phyloP scores from a whole-genome alignment of 2,113 vertebrate species.

The Pithys albifrons region DNA sequence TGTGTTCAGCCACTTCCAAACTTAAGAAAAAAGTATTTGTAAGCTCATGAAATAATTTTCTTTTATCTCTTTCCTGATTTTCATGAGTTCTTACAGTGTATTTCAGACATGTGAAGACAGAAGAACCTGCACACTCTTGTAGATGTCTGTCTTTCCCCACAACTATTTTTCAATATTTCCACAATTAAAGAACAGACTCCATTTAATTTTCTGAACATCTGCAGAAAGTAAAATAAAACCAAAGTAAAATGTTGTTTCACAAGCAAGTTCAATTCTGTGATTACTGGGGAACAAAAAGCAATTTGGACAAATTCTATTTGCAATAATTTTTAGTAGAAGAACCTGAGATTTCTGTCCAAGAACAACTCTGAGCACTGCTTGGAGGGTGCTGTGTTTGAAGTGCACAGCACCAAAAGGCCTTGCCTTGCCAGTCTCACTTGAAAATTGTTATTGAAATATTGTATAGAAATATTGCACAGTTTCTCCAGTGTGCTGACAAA shows the following conservation, averaged over 20 bases:
- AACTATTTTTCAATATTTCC: not conserved
- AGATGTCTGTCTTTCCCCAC: not conserved
- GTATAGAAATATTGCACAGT: not conserved
- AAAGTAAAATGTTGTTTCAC: not conserved
- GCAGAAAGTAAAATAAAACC: not conserved
- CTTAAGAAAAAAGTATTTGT: not conserved
- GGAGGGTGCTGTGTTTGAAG: not conserved
- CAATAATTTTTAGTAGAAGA: not conserved
- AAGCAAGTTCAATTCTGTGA: not conserved
- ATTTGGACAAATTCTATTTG: not conserved
- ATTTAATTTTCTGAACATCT: not conserved
- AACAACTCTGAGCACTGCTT: not conserved
- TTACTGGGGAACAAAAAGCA: fast-evolving
- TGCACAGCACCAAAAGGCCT: not conserved
- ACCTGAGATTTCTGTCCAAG: not conserved
- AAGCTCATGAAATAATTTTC: not conserved
- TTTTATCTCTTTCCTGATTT: not conserved
- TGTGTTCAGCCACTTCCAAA: constrained; percentile 21
- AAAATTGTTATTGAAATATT: not conserved
- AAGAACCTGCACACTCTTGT: not conserved
- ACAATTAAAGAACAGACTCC: not conserved
- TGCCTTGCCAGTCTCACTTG: not conserved
- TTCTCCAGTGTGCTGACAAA: not conserved
- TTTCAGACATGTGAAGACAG: not conserved
- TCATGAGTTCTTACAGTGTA: not conserved